Evolutionary conservation across 2,113 vertebrate species (phyloP).

Genomic region (Microtus ochrogaster): DNA sequence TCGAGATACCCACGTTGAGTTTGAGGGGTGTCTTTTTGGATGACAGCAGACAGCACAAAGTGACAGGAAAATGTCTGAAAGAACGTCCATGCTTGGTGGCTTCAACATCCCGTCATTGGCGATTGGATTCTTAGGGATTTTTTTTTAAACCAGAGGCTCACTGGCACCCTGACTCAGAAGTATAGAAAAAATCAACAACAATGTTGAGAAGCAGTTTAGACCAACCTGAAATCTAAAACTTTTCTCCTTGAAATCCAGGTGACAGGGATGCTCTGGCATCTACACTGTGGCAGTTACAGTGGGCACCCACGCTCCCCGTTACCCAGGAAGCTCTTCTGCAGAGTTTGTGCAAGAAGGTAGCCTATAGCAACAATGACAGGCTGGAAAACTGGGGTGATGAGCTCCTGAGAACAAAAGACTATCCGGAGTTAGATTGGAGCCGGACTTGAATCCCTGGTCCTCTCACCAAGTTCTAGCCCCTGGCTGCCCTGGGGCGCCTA

Average conservation of each 20-base stretch:
- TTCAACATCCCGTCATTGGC: neutral
- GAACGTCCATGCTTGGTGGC: neutral
- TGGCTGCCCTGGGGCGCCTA: too few relatives aligned
- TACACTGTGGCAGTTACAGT: neutral
- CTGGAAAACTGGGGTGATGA: neutral
- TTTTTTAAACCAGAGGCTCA: neutral
- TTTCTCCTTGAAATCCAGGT: neutral
- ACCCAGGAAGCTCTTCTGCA: neutral
- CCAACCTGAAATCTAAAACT: neutral
- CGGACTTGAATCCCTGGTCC: too few relatives aligned
- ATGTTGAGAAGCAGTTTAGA: neutral
- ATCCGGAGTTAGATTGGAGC: neutral
- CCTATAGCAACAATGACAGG: neutral
- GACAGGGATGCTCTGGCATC: neutral
- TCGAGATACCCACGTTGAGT: neutral
- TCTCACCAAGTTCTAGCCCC: neutral
- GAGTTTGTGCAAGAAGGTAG: neutral
- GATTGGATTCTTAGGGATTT: neutral
- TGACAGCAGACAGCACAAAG: neutral
- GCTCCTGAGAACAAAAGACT: neutral
- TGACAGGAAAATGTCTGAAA: neutral
- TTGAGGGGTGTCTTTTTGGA: neutral
- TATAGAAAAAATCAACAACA: neutral
- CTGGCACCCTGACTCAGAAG: conserved; percentile 47
- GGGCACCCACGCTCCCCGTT: neutral